Base-by-base conservation (phyloP, 2,797 vertebrate species). In the Eupleurogrammus muticus region DNA sequence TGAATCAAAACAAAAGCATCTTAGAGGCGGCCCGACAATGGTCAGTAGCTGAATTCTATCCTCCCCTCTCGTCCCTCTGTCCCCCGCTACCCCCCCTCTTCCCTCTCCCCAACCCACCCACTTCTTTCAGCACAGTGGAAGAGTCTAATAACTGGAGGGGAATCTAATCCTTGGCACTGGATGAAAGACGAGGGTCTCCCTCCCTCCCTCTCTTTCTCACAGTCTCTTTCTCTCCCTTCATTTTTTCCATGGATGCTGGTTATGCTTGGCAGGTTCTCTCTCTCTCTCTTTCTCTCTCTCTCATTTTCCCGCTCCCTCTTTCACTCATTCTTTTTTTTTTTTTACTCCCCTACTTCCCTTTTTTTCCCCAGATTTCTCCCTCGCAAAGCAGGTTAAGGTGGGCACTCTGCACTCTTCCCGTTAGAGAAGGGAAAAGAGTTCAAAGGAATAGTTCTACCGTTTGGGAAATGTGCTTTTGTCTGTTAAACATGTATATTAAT, bases 151-250 rank as follows among this genome's bases (percentile, higher is more conserved):
- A 95, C 93, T 94, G 92, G 90, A 90, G 90, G 93, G 91, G 83
- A 95, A 94, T 92, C 90, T 89, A 93, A 94, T 94, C 84, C 94
- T 95, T 96, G 93, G 93, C 93, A 94, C 73, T 89, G 92, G 94
- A 92, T 93, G 84, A 95, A 93, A 95, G 85, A 86, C 83, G 56
- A 88, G 89, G 40, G 91, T 93, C 92, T 88, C 92, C 86, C 89
- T 87, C 89, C 83, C 87, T 85, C 90, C 77, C 84, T 81, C 83
- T 88, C 79, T 91, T 89, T 92, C 90, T 90, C 90, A 91, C 88
- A 91, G 87, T 90, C 86, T 90, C 80, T 87, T 86, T 89, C 84
- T 84, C 76, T 82, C 85, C 75, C 85, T 88, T 89, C 76, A 77
- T 87, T 85, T 89, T 42, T 90, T 92, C 89, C 87, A 73, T 38